Percentiles rank a stretch among this genome's conserved stretches.
These are phyloP conservation scores for Colinus virginianus DNA, from an alignment of 2,113 vertebrate genomes.

Conservation along the genomic window DNA sequence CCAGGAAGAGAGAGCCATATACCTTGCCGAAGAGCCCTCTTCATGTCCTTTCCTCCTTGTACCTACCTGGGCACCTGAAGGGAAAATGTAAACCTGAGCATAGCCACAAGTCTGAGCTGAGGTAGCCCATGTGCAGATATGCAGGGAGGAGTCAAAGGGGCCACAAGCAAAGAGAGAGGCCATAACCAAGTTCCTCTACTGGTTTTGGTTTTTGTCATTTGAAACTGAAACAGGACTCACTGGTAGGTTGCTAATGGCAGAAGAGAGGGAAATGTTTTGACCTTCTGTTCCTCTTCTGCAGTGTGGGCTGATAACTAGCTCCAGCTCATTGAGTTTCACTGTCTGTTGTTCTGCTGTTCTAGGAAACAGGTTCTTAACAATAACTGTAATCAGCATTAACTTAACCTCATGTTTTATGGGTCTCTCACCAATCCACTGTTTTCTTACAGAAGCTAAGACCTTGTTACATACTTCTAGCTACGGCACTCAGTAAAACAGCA, in stretches of 20 bases:
- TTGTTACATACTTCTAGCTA: not conserved
- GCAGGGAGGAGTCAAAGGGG: not conserved
- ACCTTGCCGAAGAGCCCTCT: not conserved
- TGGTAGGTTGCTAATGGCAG: accelerated
- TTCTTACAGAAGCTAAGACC: not conserved
- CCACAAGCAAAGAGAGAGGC: not conserved
- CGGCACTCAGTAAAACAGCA: not conserved
- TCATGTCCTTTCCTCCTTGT: not conserved
- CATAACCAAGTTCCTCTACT: not conserved
- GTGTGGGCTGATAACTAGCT: not conserved
- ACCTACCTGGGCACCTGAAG: not conserved
- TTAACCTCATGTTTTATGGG: not conserved
- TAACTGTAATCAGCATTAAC: not conserved
- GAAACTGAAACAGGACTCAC: not conserved
- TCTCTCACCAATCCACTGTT: not conserved
- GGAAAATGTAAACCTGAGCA: not conserved
- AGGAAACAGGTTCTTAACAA: not conserved
- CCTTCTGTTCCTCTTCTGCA: not conserved
- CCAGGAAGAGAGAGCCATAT: not conserved
- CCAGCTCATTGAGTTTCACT: not conserved
- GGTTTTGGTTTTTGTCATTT: not conserved
- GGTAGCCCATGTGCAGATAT: not conserved
- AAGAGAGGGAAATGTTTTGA: not conserved
- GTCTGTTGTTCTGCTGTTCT: not conserved
- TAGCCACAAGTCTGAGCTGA: not conserved